Conservation (phyloP, 2,113 vertebrate genomes). For the Hypanus sabinus region DNA sequence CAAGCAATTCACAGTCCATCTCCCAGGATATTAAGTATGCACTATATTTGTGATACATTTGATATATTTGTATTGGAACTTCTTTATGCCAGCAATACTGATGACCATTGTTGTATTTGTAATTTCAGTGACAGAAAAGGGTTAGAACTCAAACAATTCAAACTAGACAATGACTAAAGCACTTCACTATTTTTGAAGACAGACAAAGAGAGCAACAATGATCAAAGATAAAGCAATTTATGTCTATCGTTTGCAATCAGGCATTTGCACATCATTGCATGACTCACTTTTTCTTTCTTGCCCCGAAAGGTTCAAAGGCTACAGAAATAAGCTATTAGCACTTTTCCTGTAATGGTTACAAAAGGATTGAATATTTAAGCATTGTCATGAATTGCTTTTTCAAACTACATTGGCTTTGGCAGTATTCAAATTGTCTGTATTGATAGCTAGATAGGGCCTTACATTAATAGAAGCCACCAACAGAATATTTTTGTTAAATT, state of each 20-base stretch:
- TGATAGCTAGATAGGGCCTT: conserved; percentile 48
- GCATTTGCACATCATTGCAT: conserved; percentile 46
- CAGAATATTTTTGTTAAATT: conserved; percentile 28
- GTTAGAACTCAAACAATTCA: neutral
- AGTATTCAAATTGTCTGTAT: conserved; percentile 57
- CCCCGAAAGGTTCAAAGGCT: conserved; percentile 45
- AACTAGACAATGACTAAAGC: neutral
- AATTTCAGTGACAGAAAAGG: neutral
- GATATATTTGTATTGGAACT: neutral
- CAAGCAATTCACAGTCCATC: neutral
- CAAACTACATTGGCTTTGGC: conserved; percentile 58
- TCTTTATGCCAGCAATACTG: neutral
- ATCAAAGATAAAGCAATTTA: conserved; percentile 51
- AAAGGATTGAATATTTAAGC: conserved; percentile 52
- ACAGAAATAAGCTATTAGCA: conserved; percentile 50
- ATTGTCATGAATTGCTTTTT: conserved; percentile 42
- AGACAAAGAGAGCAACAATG: conserved; percentile 44
- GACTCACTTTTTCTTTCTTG: conserved; percentile 42
- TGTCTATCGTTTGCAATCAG: conserved; percentile 50
- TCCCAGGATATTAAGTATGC: neutral
- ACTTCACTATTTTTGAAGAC: conserved; percentile 24
- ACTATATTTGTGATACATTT: conserved; percentile 24
- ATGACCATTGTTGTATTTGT: neutral
- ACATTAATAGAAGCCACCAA: conserved; percentile 31
- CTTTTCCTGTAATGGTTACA: conserved; percentile 46